These are phyloP conservation scores for Xerus rutilus DNA, from an alignment of 2,797 vertebrate genomes.

Conservation along the genomic window DNA sequence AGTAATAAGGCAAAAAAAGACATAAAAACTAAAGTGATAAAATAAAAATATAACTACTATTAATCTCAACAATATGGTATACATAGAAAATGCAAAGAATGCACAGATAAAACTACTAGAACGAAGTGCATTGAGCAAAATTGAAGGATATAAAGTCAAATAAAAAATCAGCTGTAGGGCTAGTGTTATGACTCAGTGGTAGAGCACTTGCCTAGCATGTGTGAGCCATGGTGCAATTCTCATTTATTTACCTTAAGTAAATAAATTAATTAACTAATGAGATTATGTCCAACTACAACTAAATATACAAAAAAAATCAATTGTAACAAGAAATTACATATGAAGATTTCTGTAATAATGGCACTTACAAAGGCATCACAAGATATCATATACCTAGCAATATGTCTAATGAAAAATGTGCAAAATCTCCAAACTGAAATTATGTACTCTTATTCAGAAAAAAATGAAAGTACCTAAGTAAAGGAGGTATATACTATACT, in stretches of 20 bases:
- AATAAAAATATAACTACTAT: background rate
- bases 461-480: background rate
- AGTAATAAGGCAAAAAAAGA: background rate
- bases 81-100: background rate
- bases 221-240: too few species aligned
- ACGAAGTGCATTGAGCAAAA: background rate
- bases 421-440: slow-evolving; percentile 10
- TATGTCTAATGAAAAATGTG: background rate
- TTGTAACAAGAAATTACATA: background rate
- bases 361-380: background rate
- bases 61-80: background rate
- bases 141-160: background rate
- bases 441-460: background rate
- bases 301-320: background rate
- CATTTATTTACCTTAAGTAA: too few species aligned
- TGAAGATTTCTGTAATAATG: background rate
- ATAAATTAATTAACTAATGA: too few species aligned
- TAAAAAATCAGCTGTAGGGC: too few species aligned
- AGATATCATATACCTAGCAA: background rate
- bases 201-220: too few species aligned
- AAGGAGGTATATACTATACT: background rate
- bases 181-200: too few species aligned
- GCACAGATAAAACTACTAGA: background rate
- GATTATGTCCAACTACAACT: too few species aligned
- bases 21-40: background rate